A percentile compares a stretch with the other conserved stretches of the same genome.
Conservation (phyloP, 2,113 vertebrate species). For the Lamprologus lemairii region DNA sequence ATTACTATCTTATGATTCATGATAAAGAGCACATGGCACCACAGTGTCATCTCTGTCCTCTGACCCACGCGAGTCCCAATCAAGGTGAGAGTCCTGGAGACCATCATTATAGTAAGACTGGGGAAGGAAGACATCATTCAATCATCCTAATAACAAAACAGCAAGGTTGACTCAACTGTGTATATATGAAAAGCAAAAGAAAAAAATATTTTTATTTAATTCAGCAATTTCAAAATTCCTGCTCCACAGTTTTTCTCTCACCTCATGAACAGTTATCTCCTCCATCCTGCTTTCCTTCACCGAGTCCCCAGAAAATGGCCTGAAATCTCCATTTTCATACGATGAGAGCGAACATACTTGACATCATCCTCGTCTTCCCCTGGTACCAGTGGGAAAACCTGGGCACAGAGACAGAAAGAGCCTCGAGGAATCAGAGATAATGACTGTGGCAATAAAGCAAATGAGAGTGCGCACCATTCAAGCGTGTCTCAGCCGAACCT, state of each 20-base stretch:
- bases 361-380: constrained; percentile 58
- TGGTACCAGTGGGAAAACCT: constrained; percentile 58
- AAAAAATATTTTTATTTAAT: not conserved
- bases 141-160: not conserved
- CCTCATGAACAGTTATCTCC: constrained; percentile 63
- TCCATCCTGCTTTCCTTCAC: constrained; percentile 51
- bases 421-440: not conserved
- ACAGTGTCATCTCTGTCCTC: constrained; percentile 53
- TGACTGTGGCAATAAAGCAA: not conserved
- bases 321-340: constrained; percentile 57
- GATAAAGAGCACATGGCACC: constrained; percentile 59
- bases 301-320: constrained; percentile 59
- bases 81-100: constrained; percentile 53
- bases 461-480: not conserved
- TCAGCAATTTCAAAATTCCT: not conserved
- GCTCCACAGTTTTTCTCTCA: not conserved
- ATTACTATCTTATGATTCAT: not conserved
- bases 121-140: not conserved
- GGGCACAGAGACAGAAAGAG: not conserved
- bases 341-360: constrained; percentile 60
- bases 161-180: not conserved
- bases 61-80: constrained; percentile 44
- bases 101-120: constrained; percentile 63
- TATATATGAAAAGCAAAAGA: not conserved
- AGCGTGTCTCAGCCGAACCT: not conserved